Evolutionary conservation across 1,140 invertebrate species (phyloP).

Genomic region (Stegodyphus dumicola): DNA sequence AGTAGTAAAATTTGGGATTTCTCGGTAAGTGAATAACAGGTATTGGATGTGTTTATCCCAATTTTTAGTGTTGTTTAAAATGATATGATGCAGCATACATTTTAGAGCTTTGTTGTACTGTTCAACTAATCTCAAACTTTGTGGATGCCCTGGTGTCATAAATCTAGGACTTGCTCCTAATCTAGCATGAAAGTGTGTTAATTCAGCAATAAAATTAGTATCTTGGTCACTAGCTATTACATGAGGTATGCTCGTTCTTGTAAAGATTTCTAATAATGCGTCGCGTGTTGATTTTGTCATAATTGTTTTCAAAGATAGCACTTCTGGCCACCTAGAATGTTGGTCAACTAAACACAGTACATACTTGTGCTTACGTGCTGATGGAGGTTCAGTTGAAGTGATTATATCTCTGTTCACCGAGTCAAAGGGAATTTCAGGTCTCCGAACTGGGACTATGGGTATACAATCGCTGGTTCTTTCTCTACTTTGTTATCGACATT

Average conservation of each 20-base stretch:
- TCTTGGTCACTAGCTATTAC: slow-evolving; percentile 1
- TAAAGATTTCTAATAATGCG: neutral
- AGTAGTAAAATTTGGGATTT: neutral
- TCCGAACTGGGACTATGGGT: neutral
- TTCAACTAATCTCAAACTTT: neutral
- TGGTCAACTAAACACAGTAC: neutral
- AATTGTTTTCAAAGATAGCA: neutral
- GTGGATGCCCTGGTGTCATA: neutral
- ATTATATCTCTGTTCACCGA: neutral
- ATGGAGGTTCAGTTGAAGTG: neutral
- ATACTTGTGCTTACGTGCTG: neutral
- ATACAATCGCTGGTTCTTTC: neutral
- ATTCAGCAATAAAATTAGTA: neutral
- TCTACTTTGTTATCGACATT: neutral
- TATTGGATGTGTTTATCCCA: slow-evolving; percentile 1
- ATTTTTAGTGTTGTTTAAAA: slow-evolving; percentile 2
- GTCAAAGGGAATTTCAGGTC: slow-evolving; percentile 7
- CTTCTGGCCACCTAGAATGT: slow-evolving; percentile 5
- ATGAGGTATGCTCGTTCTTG: neutral
- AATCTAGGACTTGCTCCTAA: neutral
- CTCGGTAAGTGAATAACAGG: neutral
- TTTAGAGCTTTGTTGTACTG: slow-evolving; percentile 15
- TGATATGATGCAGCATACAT: slow-evolving; percentile 5
- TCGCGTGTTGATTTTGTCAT: neutral
- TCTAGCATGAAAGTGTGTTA: neutral